These are phyloP conservation scores for Muntiacus muntjak DNA, from an alignment of 2,113 vertebrate genomes.

Conservation along the genomic window DNA sequence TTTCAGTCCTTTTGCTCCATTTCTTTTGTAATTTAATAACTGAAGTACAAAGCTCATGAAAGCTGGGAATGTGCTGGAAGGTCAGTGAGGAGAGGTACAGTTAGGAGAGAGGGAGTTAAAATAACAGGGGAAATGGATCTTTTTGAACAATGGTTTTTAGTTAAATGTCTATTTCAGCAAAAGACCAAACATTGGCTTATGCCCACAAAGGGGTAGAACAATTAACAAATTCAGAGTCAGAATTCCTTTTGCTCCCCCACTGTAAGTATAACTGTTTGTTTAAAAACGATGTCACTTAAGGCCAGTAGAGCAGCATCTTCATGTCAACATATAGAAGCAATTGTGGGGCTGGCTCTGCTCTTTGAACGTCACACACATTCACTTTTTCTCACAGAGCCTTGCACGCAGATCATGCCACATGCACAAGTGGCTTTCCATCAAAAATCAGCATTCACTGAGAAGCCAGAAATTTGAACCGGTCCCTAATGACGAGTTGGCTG, in stretches of 20 bases:
- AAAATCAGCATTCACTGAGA: neutral
- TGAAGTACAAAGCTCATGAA: constrained; percentile 61
- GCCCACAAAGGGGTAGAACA: neutral
- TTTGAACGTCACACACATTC: neutral
- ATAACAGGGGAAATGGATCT: constrained; percentile 37
- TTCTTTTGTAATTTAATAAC: constrained; percentile 66
- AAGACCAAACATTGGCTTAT: neutral
- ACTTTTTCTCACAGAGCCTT: neutral
- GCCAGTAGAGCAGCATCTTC: neutral
- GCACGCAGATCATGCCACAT: rapidly evolving
- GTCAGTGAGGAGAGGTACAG: constrained; percentile 35
- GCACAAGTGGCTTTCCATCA: neutral
- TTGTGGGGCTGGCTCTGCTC: neutral
- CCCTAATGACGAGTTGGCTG: neutral
- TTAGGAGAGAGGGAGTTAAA: constrained; percentile 52
- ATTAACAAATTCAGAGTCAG: neutral
- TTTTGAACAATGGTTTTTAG: neutral
- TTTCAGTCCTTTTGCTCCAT: constrained; percentile 51
- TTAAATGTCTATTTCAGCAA: neutral
- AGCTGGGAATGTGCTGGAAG: constrained; percentile 52
- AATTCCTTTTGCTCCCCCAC: neutral
- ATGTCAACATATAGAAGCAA: neutral
- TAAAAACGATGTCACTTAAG: neutral
- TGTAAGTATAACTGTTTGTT: neutral
- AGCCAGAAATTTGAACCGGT: neutral